Evolutionary conservation across 2,797 vertebrate genomes (phyloP), one percentile per base, ranked within the genome.

Genomic region (Mormyrops attenuatus): DNA sequence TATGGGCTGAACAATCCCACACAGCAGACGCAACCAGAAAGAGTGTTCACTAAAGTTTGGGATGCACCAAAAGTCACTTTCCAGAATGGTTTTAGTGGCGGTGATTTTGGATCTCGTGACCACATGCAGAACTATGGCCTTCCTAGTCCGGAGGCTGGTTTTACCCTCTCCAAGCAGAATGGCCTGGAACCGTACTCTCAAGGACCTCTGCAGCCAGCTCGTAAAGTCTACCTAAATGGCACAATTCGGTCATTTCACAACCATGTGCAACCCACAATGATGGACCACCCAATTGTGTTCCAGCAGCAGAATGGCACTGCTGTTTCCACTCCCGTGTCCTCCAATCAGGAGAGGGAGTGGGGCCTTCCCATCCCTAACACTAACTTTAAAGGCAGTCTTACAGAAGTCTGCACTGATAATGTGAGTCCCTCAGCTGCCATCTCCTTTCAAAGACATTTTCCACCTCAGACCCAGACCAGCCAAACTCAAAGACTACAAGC

Each of bases 11-110:
- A 44, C 47, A n/a, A 91, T 90, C 91, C 91, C 0, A 52, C 90
- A 0, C 87, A 93, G 49, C 93, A 93, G 89, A 93, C 94, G 86
- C 94, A 95, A 91, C 92, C 95, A 5, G 91, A 90, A 8, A 92
- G 94, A 66, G 92, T 95, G 34, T 94, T 93, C 92, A 92, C 90
- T 73, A 92, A 92, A 0, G 91, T 93, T 0, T 87, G 93, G 17
- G 92, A 94, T 88, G 92, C 94, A n/a, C 93, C 93, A 2, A 89
- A 91, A 5, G 90, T 94, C 87, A 87, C 90, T 0, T 52, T 93
- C 44, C 91, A 93, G 0, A 41, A 41, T 3, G 22, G 34, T 17
- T 49, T 57, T 5, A 88, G 87, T 3, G 17, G 55, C 52, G 0
- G 82, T 90, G 2, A 11, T 82, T 34, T n/a, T 11, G 73, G 88